phyloP scores from a whole-genome alignment of 2,888 invertebrate genomes.

The Cryptus viduatorius region DNA sequence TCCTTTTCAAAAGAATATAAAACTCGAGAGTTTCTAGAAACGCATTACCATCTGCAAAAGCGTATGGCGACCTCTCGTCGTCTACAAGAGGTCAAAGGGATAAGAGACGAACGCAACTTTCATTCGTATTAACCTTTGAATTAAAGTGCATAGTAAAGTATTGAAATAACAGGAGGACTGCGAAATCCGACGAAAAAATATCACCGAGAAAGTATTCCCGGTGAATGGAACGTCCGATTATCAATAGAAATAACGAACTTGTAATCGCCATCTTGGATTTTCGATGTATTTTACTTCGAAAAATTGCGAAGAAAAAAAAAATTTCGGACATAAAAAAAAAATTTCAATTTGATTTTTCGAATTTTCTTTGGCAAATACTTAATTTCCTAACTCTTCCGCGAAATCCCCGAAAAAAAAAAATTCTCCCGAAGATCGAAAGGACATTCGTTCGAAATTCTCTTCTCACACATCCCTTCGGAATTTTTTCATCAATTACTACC shows the following conservation, averaged over 20 bases:
- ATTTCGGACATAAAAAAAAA: no score
- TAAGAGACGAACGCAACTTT: neutral
- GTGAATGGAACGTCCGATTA: no score
- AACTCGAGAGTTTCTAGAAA: neutral
- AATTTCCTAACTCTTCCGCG: neutral
- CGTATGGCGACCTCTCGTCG: neutral
- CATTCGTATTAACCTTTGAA: slow-evolving; percentile 3
- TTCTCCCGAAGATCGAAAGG: neutral
- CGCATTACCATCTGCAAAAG: slow-evolving; percentile 9
- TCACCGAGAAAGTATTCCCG: no score
- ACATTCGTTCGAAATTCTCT: slow-evolving; percentile 12
- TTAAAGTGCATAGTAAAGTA: neutral
- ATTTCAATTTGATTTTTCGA: no score
- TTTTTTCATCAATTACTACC: slow-evolving; percentile 2
- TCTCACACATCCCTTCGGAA: neutral
- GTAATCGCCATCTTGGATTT: no score
- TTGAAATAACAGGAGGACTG: neutral
- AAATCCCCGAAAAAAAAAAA: neutral
- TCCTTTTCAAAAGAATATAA: neutral
- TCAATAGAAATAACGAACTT: no score
- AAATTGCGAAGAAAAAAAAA: no score
- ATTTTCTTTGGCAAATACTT: neutral
- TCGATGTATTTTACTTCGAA: no score
- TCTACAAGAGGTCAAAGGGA: neutral
- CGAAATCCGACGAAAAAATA: no score